These are phyloP conservation scores for Dendrolimus kikuchii DNA, from an alignment of 1,140 invertebrate genomes.

Conservation along the genomic window DNA sequence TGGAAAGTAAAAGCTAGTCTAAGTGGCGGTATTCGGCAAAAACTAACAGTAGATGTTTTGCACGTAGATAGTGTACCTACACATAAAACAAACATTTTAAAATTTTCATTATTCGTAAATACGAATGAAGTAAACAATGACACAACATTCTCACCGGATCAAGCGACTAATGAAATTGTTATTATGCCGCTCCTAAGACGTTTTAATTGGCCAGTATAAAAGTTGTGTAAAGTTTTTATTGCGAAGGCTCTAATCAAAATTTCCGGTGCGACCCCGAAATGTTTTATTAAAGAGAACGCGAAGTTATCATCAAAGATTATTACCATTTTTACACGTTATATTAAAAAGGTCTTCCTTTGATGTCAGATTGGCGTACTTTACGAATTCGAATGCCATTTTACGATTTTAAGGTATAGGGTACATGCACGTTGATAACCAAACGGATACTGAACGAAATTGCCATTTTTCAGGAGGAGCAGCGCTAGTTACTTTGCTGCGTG, in stretches of 20 bases:
- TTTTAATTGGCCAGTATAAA: conserved; percentile 30
- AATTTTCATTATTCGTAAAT: not conserved
- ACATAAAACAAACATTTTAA: too few relatives aligned
- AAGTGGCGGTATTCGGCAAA: too few relatives aligned
- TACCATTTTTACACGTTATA: conserved; percentile 16
- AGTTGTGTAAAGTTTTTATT: conserved; percentile 28
- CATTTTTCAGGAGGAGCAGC: too few relatives aligned
- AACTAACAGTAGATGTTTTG: too few relatives aligned
- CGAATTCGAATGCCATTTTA: too few relatives aligned
- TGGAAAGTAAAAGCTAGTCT: too few relatives aligned
- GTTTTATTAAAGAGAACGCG: conserved; percentile 21
- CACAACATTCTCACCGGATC: conserved; percentile 19
- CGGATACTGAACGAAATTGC: too few relatives aligned
- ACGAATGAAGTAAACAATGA: conserved; percentile 7
- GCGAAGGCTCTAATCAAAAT: conserved; percentile 36
- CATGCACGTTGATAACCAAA: too few relatives aligned
- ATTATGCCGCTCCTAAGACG: conserved; percentile 12
- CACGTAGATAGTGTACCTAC: too few relatives aligned
- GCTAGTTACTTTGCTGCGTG: too few relatives aligned
- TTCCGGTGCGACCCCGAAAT: conserved; percentile 7
- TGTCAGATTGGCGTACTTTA: not conserved
- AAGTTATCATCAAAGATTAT: conserved; percentile 26
- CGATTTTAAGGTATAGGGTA: too few relatives aligned
- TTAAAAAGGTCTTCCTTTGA: conserved; percentile 14
- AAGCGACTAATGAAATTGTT: conserved; percentile 33